Conservation (phyloP, 2,888 invertebrate species). For the Gymnoscelis rufifasciata region DNA sequence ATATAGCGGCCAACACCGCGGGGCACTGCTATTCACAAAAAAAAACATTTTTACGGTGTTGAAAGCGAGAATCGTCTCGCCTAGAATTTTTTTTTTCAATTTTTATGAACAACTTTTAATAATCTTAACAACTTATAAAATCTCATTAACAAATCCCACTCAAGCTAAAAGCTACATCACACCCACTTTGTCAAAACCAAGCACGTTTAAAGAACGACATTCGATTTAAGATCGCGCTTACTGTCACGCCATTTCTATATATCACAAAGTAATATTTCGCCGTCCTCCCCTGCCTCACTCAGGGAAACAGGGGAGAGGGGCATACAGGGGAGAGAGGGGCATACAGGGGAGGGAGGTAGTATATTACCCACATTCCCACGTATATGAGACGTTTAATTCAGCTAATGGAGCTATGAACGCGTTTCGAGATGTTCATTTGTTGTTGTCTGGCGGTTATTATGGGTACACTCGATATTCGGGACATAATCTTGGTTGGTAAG, state of each 20-base stretch:
- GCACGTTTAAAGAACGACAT: constrained; percentile 12
- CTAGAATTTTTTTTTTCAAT: too few relatives aligned
- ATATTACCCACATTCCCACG: constrained; percentile 33
- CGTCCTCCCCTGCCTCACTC: neutral
- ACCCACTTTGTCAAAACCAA: constrained; percentile 6
- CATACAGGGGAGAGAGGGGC: too few relatives aligned
- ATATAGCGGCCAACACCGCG: too few relatives aligned
- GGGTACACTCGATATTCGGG: constrained; percentile 3
- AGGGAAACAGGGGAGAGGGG: neutral
- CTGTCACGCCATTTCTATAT: constrained; percentile 20
- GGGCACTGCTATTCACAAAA: too few relatives aligned
- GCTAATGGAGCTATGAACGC: constrained; percentile 50
- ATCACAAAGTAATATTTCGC: constrained; percentile 23
- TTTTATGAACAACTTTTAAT: too few relatives aligned
- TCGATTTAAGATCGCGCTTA: constrained; percentile 19
- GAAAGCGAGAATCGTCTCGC: too few relatives aligned
- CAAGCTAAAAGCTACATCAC: constrained; percentile 2
- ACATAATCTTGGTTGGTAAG: neutral
- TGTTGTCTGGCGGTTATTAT: constrained; percentile 24
- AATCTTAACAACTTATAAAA: too few relatives aligned
- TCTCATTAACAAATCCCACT: neutral
- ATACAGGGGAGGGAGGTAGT: constrained; percentile 20
- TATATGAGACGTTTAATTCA: constrained; percentile 51
- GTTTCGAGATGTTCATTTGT: constrained; percentile 40
- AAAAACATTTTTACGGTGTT: too few relatives aligned